These are phyloP conservation scores for Adela reaumurella DNA, from an alignment of 2,888 invertebrate species.

Conservation along the genomic window DNA sequence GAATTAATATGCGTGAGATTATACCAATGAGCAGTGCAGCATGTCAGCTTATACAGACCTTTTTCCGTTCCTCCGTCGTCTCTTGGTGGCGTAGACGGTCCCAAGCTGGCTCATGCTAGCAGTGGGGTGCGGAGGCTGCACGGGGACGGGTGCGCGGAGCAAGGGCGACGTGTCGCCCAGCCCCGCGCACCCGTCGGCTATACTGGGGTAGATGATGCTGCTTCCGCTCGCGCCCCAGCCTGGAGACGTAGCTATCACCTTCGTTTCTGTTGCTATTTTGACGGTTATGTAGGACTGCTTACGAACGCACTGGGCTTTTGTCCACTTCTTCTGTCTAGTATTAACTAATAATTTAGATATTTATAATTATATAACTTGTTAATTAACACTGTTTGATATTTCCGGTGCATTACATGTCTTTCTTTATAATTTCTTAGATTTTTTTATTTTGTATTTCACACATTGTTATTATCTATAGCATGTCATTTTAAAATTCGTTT, in stretches of 20 bases:
- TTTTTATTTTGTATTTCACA: no score
- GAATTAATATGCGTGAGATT: no score
- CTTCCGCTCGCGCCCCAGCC: conserved; percentile 19
- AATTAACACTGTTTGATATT: no score
- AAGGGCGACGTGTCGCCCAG: conserved; percentile 23
- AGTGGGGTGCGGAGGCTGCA: conserved; percentile 62
- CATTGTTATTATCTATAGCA: no score
- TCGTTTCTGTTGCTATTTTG: conserved; percentile 51
- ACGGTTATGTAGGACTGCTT: conserved; percentile 18
- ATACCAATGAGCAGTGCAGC: no score
- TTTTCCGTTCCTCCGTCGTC: conserved; percentile 92
- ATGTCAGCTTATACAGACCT: conserved; percentile 63
- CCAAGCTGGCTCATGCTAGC: conserved; percentile 81
- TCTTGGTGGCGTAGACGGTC: conserved; percentile 95
- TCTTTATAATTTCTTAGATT: no score
- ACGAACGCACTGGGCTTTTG: no score
- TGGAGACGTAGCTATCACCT: conserved; percentile 19
- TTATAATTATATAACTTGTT: no score
- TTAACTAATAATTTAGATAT: no score
- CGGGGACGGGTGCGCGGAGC: conserved; percentile 3
- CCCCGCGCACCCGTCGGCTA: conserved; percentile 27
- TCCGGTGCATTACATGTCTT: no score
- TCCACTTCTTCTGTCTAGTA: no score
- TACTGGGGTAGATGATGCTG: conserved; percentile 35
- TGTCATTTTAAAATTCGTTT: no score